These are phyloP conservation scores for Omphaloscelis lunosa DNA, from an alignment of 2,888 invertebrate species.

Conservation along the genomic window DNA sequence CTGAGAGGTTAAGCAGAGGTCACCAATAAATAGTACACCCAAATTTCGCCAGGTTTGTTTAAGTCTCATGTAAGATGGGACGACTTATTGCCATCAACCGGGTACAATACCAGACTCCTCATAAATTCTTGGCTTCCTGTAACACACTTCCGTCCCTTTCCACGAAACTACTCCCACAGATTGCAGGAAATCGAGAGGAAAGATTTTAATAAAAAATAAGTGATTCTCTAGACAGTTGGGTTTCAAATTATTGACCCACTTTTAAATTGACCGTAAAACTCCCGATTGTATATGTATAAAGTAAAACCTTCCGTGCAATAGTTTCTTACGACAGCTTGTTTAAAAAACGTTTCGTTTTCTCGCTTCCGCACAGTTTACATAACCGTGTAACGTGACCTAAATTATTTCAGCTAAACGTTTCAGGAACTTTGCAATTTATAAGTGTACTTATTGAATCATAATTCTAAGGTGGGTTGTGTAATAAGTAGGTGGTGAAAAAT, in stretches of 20 bases:
- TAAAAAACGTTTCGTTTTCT: constrained; percentile 44
- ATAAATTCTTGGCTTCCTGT: neutral
- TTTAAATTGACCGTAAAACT: neutral
- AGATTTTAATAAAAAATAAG: too few species aligned
- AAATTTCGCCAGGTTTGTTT: neutral
- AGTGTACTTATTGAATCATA: constrained; percentile 35
- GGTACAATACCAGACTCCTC: neutral
- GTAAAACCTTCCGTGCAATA: constrained; percentile 32
- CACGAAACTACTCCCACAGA: too few species aligned
- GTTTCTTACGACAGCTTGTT: constrained; percentile 45
- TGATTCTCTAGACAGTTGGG: neutral
- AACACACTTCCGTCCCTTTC: too few species aligned
- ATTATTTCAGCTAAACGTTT: constrained; percentile 46
- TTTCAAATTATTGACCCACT: neutral
- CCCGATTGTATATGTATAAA: neutral
- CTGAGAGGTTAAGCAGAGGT: neutral
- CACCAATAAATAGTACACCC: neutral
- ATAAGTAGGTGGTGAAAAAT: neutral
- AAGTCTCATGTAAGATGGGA: neutral
- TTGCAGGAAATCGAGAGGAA: too few species aligned
- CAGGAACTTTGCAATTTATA: constrained; percentile 31
- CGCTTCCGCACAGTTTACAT: constrained; percentile 37
- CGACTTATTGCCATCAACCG: neutral
- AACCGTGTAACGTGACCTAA: constrained; percentile 44
- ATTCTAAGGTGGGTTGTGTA: constrained; percentile 12